phyloP scores from a whole-genome alignment of 2,113 vertebrate genomes.

The Xenus cinereus region DNA sequence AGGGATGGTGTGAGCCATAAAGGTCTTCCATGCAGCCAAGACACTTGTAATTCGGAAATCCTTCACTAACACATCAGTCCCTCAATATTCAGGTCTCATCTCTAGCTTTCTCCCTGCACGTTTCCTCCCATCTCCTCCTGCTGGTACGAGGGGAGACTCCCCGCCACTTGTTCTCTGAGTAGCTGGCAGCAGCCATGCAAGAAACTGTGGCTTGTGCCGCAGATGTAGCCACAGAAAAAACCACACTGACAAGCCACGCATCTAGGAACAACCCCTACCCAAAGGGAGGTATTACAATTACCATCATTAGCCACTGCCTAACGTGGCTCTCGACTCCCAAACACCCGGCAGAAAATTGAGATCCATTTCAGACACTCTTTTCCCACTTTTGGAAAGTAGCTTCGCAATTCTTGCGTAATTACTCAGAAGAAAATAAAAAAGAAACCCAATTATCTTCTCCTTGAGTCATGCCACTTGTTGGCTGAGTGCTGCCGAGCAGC shows the following conservation, averaged over 20 bases:
- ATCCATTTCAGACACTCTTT: not conserved
- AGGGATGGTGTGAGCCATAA: not conserved
- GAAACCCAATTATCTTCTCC: not conserved
- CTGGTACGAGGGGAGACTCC: not conserved
- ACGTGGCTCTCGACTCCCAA: not conserved
- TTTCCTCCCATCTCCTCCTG: not conserved
- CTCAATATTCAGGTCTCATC: not conserved
- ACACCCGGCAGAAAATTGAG: not conserved
- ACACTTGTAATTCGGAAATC: not conserved
- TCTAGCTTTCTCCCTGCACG: not conserved
- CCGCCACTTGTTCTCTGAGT: not conserved
- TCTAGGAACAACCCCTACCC: not conserved
- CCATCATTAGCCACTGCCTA: not conserved
- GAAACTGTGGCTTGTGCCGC: not conserved
- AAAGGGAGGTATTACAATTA: not conserved
- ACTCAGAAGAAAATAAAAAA: not conserved
- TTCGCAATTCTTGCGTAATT: constrained; percentile 21
- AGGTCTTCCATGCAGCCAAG: not conserved
- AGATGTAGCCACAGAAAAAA: not conserved
- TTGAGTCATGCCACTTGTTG: not conserved
- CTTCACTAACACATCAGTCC: not conserved
- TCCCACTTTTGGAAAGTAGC: not conserved
- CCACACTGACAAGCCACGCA: not conserved
- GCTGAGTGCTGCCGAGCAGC: accelerated
- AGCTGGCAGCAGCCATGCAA: not conserved